These are phyloP conservation scores for Papilio xuthus DNA, from an alignment of 1,140 invertebrate species.

Conservation along the genomic window DNA sequence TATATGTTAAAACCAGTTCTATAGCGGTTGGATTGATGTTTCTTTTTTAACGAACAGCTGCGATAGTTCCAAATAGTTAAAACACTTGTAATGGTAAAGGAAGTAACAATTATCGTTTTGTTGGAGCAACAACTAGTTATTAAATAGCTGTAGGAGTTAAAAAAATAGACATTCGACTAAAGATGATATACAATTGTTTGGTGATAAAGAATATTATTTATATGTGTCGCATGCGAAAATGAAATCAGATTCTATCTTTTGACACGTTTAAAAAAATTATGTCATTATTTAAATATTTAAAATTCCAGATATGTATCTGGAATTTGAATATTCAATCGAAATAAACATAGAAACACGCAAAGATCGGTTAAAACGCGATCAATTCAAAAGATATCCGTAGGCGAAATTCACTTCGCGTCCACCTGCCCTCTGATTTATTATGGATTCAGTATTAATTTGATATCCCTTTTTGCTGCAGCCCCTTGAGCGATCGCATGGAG, in stretches of 20 bases:
- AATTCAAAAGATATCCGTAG: constrained; percentile 77
- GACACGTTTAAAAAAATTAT: not conserved
- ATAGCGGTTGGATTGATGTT: constrained; percentile 49
- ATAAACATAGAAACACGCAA: constrained; percentile 32
- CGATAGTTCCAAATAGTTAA: constrained; percentile 41
- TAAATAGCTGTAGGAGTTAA: not conserved
- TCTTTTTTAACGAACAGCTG: constrained; percentile 47
- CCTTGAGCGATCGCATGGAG: constrained; percentile 76
- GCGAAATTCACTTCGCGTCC: constrained; percentile 73
- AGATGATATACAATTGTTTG: not conserved
- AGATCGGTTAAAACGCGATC: constrained; percentile 64
- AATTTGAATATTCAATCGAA: constrained; percentile 22
- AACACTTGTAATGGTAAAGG: constrained; percentile 19
- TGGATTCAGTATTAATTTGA: constrained; percentile 81
- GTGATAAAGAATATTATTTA: not conserved
- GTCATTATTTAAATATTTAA: not conserved
- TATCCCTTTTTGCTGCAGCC: constrained; percentile 77
- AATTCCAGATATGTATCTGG: not conserved
- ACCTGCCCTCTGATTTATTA: constrained; percentile 81
- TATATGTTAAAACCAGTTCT: constrained; percentile 48
- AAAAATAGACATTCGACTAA: not conserved
- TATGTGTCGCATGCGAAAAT: not conserved
- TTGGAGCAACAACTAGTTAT: not conserved
- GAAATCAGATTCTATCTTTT: not conserved
- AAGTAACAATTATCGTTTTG: constrained; percentile 13